Evolutionary conservation across 1,140 invertebrate genomes (phyloP), one percentile per base, ranked within the genome.

Genomic region (Carcinoscorpius rotundicauda): DNA sequence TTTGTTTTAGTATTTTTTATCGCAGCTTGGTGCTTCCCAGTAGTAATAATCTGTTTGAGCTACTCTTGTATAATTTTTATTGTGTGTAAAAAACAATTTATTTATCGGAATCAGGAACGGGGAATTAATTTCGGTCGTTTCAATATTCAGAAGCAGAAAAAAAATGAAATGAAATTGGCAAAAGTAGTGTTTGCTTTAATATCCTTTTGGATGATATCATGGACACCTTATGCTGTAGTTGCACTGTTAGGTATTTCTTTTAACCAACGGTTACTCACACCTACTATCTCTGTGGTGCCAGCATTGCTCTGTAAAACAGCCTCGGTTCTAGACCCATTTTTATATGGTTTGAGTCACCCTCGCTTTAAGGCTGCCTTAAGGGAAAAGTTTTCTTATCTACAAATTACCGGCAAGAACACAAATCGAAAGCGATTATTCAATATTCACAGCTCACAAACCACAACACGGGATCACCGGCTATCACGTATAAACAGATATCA

Each of bases 151-250:
- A 29, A 29, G 29, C 29, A 29, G 0, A 29, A 29, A 29, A 55
- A 55, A 55, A 55, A 0, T 84, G 87, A 73, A 72, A 78, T 0
- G 76, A 80, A 67, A 81, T 70, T 87, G 0, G 82, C 84, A 0
- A 76, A 81, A n/a, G 86, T 87, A 83, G 81, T 87, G 0, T 80
- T 82, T 50, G 71, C 85, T 3, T 86, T 88, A 84, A 84, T 87
- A 48, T 69, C 82, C 3, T 80, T 86, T 3, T 91, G 87, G 76
- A 76, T 88, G 56, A 64, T 87, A 4, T 85, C 87, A 0, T 91
- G 87, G 87, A 82, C 81, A 6, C 88, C 88, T 0, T 91, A 91
- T 73, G 84, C 87, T 0, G 75, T 83, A 0, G 79, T 89, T 6
- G 84, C 87, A 3, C 75, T 89, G 0, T 78, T 87, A 59, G 75